A percentile compares a stretch with the other conserved stretches of the same genome.
These are phyloP conservation scores for Lomographa bimaculata DNA, from an alignment of 2,888 invertebrate species.

Conservation along the genomic window DNA sequence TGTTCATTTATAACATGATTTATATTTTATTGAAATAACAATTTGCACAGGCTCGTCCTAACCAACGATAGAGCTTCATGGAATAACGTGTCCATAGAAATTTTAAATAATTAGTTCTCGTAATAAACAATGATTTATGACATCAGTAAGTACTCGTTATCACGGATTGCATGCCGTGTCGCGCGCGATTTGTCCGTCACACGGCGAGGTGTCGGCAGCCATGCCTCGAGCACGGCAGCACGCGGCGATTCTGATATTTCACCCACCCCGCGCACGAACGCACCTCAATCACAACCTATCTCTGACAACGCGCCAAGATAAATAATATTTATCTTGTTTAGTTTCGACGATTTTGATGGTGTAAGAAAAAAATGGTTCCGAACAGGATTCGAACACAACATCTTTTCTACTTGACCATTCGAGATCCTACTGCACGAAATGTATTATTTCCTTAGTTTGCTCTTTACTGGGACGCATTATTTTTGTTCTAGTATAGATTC, in stretches of 20 bases:
- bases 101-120: conserved; percentile 13
- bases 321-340: conserved; percentile 21
- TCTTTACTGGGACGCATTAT: too few relatives aligned
- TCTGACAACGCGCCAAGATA: too few relatives aligned
- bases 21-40: background rate
- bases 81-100: conserved; percentile 9
- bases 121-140: conserved; percentile 21
- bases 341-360: conserved; percentile 13
- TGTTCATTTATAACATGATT: too few relatives aligned
- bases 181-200: conserved; percentile 28
- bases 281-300: conserved; percentile 17
- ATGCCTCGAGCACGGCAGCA: background rate
- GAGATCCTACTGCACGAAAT: too few relatives aligned
- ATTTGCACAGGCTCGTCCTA: background rate
- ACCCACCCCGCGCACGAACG: conserved; percentile 12
- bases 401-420: too few relatives aligned
- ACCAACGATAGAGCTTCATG: conserved; percentile 4
- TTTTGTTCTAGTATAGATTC: too few relatives aligned
- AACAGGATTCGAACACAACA: too few relatives aligned
- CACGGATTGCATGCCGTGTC: conserved; percentile 25
- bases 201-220: conserved; percentile 13
- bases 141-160: conserved; percentile 12
- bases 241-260: conserved; percentile 4
- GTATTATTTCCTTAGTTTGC: too few relatives aligned
- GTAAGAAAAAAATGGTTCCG: too few relatives aligned